Evolutionary conservation across 2,113 vertebrate genomes (phyloP).

Genomic region (Microtus montanus): DNA sequence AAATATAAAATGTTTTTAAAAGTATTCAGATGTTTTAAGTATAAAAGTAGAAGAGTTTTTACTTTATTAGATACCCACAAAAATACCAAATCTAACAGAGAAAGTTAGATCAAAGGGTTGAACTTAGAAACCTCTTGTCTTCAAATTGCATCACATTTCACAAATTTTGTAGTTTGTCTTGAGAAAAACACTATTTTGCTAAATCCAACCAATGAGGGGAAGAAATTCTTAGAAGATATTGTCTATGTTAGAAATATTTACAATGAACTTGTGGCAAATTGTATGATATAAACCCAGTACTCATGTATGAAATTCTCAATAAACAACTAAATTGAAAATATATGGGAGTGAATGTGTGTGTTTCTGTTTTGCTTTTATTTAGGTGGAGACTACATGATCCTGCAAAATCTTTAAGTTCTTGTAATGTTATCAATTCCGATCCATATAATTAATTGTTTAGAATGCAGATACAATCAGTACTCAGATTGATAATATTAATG

Average conservation of each 20-base stretch:
- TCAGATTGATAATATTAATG: not conserved
- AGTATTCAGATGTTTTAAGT: not conserved
- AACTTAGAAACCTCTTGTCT: conserved; percentile 3
- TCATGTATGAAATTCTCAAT: not conserved
- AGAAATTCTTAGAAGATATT: conserved; percentile 7
- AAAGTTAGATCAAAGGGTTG: not conserved
- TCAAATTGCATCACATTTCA: not conserved
- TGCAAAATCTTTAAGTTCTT: not conserved
- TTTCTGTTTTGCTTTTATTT: not conserved
- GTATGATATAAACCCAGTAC: not conserved
- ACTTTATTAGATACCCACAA: not conserved
- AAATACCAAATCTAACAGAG: not conserved
- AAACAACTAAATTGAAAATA: not conserved
- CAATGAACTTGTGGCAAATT: not conserved
- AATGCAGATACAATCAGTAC: not conserved
- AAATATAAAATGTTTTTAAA: not conserved
- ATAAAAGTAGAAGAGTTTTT: not conserved
- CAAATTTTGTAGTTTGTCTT: conserved; percentile 7
- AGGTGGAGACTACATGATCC: not conserved
- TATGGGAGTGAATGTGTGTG: not conserved
- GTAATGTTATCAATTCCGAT: not conserved
- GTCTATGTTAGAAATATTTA: not conserved
- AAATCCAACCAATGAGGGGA: not conserved
- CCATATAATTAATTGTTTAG: not conserved
- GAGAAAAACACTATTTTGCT: not conserved